Base-by-base conservation (phyloP, 2,113 vertebrate genomes). In the Suricata suricatta region DNA sequence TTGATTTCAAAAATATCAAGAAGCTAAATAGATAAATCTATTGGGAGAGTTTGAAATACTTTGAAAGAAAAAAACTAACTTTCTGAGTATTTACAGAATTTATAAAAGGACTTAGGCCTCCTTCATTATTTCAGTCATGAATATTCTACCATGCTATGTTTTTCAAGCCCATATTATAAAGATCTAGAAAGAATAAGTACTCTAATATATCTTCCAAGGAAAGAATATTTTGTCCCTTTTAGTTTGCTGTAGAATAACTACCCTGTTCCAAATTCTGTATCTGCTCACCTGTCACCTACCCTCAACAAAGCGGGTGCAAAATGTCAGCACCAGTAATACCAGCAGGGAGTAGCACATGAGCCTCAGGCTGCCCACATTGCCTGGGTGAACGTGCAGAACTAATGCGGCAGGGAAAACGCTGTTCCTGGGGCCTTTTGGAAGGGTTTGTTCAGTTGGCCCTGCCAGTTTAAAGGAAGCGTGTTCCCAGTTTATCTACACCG, bases 401-500 rank as follows among this genome's bases (percentile, higher is more conserved):
- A 47, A 64, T 16, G 23, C 7, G 14, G 25, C 63, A 76, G 80
- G 47, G 89, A 74, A 80, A 88, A 63, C 33, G 15, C 57, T 86
- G 23, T 60, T 93, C 80, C 50, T 88, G 57, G 44, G 52, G 25
- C 77, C 79, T 90, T 90, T 80, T 90, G 80, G 79, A 69, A 88
- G 66, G 33, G 31, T 50, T 79, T 88, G 19, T 97, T 97, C 93
- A 90, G 74, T 76, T 94, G 96, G 57, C 35, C 66, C 68, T 95
- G 76, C 57, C 88, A 90, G 27, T 92, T 52, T 79, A 52, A 72
- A 63, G 50, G 76, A 96, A 66, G 33, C 52, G 63, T 64, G 88
- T 31, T 93, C 66, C 81, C 54, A 77, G 1, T 95, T 88, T 83
- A n/a, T 80, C 64, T 54, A 57, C 68, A 31, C 60, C n/a, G 12